Base-by-base conservation (phyloP, 2,113 vertebrate species). In the Onychostruthus taczanowskii region DNA sequence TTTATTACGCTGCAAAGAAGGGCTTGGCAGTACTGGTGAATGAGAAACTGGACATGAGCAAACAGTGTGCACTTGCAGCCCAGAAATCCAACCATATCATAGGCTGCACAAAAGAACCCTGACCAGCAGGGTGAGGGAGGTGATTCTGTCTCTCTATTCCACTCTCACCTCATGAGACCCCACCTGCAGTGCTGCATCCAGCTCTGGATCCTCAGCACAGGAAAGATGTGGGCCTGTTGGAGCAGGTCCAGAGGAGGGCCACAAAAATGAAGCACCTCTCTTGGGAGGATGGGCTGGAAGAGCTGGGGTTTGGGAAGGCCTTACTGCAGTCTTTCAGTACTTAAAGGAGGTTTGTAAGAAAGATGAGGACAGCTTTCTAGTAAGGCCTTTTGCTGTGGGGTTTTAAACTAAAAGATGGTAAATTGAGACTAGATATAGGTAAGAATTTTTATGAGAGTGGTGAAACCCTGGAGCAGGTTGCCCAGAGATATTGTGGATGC, bases 101-200 rank as follows among this genome's bases (percentile, higher is more conserved):
- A 41, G 55, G 47, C 47, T 69, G 55, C 35, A 55, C 21, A 31
- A 31, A 68, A 62, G 30, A 69, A 55, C 23, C 37, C 55, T 49
- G 63, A 33, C 47, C 55, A 49, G 31, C 35, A 83, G 63, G 35
- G 3, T 0, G 0, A 23, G 31, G 21, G 18, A 55, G 5, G 15
- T 49, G 72, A 28, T 55, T 47, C 14, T 62, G 9, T 21, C 62
- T 61, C 23, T 47, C 47, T 68, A 1, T 35, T 76, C 21, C 22
- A 41, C 22, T 43, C 30, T 62, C 41, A 31, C 35, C 30, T 62
- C 41, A 31, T 27, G 47, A 69, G 47, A 55, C 41, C 30, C 17
- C 24, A 22, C 9, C 41, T 31, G 41, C 30, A 49, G 8, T 20
- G 18, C 55, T 69, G 35, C 35, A 14, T 27, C 30, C 63, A 47